phyloP scores from a whole-genome alignment of 2,797 vertebrate genomes.

The Crax fasciolata region DNA sequence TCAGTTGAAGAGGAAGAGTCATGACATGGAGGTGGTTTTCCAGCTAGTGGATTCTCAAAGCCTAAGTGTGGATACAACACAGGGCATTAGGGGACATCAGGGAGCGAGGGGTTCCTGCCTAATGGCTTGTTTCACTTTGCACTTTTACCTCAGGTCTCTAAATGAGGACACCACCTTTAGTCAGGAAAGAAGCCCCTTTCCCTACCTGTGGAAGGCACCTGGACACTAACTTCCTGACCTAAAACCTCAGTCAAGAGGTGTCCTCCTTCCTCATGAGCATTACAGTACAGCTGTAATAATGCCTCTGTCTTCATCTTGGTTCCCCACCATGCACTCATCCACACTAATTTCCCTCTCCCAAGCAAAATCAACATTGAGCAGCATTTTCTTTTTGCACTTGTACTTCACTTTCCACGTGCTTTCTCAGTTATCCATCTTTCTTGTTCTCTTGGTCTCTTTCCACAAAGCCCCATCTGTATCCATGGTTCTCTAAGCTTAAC shows the following conservation, averaged over 20 bases:
- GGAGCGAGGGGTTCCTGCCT: neutral
- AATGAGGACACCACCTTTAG: neutral
- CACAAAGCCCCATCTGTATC: neutral
- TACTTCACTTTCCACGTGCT: neutral
- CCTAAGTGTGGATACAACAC: neutral
- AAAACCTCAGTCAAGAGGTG: neutral
- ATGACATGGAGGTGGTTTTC: neutral
- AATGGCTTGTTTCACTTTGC: neutral
- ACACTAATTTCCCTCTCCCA: neutral
- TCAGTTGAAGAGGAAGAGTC: neutral
- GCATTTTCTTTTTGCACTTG: neutral
- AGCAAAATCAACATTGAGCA: neutral
- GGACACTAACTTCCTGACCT: neutral
- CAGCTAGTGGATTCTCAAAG: neutral
- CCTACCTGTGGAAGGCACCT: neutral
- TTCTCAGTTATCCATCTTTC: neutral
- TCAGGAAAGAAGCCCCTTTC: neutral
- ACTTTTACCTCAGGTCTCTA: neutral
- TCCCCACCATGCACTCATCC: fast-evolving
- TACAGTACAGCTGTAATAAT: neutral
- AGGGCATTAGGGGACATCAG: neutral
- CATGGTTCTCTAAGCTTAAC: neutral
- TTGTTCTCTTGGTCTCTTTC: neutral
- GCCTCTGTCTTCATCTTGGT: neutral
- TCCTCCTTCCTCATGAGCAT: neutral